Evolutionary conservation across 2,113 vertebrate genomes (phyloP), one percentile per base, ranked within the genome.

Genomic region (Spermophilus dauricus): DNA sequence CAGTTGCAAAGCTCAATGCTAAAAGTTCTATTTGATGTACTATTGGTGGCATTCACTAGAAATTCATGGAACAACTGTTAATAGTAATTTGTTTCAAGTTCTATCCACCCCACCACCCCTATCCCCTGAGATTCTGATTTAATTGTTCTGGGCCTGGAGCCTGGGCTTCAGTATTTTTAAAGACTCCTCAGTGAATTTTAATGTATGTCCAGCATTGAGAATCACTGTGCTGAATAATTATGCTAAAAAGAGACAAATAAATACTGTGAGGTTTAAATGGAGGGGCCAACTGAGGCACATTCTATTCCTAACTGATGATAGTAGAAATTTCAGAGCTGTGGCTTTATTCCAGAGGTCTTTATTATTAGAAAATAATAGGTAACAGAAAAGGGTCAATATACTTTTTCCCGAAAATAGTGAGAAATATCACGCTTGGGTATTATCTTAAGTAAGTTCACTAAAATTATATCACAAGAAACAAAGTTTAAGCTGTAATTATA

Each of bases 171-270:
- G 51, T 61, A 83, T 87, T 76, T 94, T 93, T 37, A 80, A 91
- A 91, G 81, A 91, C 14, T 48, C 32, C 56, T 96, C 16, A 72
- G 39, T 61, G 91, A 90, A 58, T 82, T 89, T 80, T 87, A 86
- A 87, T 94, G 51, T 39, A 2, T 91, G 51, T 67, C 30, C 9
- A 65, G 32, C 83, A 48, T 17, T 91, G 58, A 96, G 69, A 75
- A 69, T 75, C 42, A 89, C 17, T 80, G n/a, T 51, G 42, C 22
- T 86, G 45, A 84, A 67, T 95, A 73, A 86, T 61, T 82, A 91
- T 78, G 88, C 32, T 83, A 30, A 72, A 76, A 76, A 87, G 11
- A 76, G 26, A 75, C 10, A 76, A 94, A 86, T 63, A 80, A 80
- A 86, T 69, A 67, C 39, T 61, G 51, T 81, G 14, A 6, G 39